These are phyloP conservation scores for Hystrix brachyura DNA, from an alignment of 2,113 vertebrate species.

Conservation along the genomic window DNA sequence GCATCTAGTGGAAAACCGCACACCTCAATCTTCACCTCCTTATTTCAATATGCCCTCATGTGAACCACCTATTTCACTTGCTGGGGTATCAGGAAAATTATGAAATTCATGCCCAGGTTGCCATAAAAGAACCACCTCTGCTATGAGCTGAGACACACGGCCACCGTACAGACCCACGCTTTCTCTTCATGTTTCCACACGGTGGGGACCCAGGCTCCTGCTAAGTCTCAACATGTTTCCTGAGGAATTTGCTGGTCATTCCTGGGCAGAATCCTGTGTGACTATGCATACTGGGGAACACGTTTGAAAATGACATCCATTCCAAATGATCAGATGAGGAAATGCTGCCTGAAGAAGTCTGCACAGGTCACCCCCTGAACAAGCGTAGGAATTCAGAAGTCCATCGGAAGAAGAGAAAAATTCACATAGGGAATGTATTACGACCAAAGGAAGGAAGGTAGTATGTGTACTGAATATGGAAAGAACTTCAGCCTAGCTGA, in stretches of 20 bases:
- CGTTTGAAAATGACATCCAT: neutral
- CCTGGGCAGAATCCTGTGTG: neutral
- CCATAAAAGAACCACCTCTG: neutral
- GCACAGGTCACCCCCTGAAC: neutral
- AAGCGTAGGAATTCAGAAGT: neutral
- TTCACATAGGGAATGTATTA: neutral
- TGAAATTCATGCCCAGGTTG: neutral
- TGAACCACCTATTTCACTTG: neutral
- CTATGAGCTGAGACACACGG: neutral
- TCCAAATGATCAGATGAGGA: neutral
- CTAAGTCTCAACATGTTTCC: neutral
- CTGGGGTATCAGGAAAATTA: neutral
- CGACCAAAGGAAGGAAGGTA: neutral
- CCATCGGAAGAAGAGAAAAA: neutral
- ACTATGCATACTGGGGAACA: accelerated
- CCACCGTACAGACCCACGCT: neutral
- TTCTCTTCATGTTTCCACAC: neutral
- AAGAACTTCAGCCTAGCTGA: neutral
- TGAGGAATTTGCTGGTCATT: no score
- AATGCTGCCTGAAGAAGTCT: neutral
- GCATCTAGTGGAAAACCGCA: neutral
- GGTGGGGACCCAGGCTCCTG: neutral
- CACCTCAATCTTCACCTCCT: neutral
- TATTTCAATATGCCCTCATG: neutral
- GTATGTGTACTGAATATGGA: neutral